Evolutionary conservation across 1,140 invertebrate species (phyloP).

Genomic region (Trinorchestia longiramus): DNA sequence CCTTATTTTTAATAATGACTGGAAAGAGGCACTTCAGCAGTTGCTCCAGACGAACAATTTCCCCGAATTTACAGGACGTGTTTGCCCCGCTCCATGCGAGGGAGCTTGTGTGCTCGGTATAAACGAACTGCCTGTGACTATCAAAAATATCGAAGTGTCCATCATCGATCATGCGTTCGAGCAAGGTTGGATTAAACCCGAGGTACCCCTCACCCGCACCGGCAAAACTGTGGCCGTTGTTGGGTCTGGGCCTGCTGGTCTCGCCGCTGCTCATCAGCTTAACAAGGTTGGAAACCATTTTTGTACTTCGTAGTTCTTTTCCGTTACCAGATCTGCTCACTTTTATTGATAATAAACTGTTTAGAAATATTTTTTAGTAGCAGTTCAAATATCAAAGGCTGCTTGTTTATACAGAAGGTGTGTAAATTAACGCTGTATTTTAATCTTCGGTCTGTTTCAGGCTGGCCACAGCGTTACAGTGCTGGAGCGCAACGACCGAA

Average conservation of each 20-base stretch:
- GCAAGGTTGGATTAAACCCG: conserved; percentile 92
- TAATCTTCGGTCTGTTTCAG: conserved; percentile 61
- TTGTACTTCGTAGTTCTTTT: neutral
- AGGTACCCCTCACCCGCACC: conserved; percentile 80
- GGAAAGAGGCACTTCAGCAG: conserved; percentile 96
- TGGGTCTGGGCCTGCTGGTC: conserved; percentile 93
- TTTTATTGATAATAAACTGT: neutral
- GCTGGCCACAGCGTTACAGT: conserved; percentile 93
- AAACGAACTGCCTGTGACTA: conserved; percentile 95
- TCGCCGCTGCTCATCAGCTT: conserved; percentile 96
- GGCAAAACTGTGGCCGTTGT: conserved; percentile 92
- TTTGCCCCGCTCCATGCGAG: conserved; percentile 99
- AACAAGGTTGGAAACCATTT: conserved; percentile 78
- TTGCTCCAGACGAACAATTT: conserved; percentile 99
- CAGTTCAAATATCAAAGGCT: neutral
- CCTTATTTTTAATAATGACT: conserved; percentile 92
- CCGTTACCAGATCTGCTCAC: neutral
- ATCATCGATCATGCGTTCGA: conserved; percentile 99
- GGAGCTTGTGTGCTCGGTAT: conserved; percentile 97
- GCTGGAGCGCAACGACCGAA: conserved; percentile 94
- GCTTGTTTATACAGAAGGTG: neutral
- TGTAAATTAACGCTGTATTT: conserved; percentile 31
- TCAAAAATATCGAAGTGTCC: conserved; percentile 98
- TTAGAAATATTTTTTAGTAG: neutral
- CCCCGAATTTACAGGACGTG: conserved; percentile 98